These are phyloP conservation scores for Crypturellus tataupa DNA, from an alignment of 2,797 vertebrate genomes.

Conservation along the genomic window DNA sequence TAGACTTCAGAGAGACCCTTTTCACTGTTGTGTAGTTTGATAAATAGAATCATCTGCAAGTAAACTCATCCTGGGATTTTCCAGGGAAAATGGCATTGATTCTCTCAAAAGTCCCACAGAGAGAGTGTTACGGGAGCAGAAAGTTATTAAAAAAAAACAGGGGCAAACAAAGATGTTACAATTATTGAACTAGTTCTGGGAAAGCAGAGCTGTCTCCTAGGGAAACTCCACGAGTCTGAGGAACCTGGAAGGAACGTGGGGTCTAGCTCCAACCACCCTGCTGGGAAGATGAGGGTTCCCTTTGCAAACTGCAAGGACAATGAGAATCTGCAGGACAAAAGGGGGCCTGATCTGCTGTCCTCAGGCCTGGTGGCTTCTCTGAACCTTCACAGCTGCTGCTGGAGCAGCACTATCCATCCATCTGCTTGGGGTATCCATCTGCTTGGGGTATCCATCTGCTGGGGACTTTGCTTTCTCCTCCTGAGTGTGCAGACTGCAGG, in stretches of 20 bases:
- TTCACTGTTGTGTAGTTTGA: not conserved
- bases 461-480: not conserved
- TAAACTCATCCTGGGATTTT: not conserved
- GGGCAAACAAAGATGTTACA: not conserved
- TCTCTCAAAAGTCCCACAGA: not conserved
- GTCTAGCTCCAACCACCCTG: not conserved
- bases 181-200: not conserved
- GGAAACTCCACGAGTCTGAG: not conserved
- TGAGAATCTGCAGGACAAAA: not conserved
- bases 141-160: conserved; percentile 20
- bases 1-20: not conserved
- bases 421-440: not conserved
- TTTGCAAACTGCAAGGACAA: not conserved
- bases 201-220: not conserved
- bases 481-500: not conserved
- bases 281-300: not conserved
- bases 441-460: too few relatives aligned
- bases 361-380: not conserved
- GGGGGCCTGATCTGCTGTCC: not conserved
- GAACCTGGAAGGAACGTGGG: not conserved
- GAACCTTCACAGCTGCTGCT: not conserved
- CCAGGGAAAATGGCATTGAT: not conserved
- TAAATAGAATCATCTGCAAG: not conserved
- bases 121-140: not conserved
- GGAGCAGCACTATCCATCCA: fast-evolving